phyloP scores from a whole-genome alignment of 2,888 invertebrate genomes.

The Acleris sparsana region DNA sequence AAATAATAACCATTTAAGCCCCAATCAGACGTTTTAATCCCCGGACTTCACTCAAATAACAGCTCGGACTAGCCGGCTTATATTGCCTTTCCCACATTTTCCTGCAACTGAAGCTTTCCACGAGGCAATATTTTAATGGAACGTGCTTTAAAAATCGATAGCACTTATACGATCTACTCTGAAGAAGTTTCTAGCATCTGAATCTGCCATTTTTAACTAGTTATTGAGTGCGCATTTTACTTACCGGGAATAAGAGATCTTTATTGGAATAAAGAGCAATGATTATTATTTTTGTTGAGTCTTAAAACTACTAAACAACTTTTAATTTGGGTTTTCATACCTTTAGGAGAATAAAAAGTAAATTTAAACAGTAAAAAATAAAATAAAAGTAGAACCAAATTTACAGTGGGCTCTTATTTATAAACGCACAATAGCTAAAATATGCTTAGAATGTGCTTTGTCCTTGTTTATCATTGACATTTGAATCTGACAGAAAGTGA shows the following conservation, averaged over 20 bases:
- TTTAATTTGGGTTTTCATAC: no score
- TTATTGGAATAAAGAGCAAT: no score
- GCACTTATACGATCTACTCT: conserved; percentile 3
- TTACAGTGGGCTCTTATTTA: no score
- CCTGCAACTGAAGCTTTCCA: conserved; percentile 12
- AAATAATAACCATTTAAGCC: conserved; percentile 62
- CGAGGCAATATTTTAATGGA: conserved; percentile 9
- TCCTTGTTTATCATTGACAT: no score
- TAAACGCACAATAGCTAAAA: no score
- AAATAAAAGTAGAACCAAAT: no score
- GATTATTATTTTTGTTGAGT: no score
- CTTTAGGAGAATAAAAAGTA: no score
- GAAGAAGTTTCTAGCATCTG: neutral
- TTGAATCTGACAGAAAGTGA: no score
- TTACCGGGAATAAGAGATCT: no score
- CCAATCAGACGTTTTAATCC: conserved; percentile 62
- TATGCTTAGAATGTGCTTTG: no score
- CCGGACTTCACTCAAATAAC: conserved; percentile 45
- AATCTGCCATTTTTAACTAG: neutral
- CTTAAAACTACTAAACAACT: neutral
- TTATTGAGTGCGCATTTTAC: neutral
- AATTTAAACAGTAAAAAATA: no score
- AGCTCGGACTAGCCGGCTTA: conserved; percentile 44
- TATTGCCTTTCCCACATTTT: conserved; percentile 34
- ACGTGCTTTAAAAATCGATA: conserved; percentile 9